These are phyloP conservation scores for Pollachius pollachius DNA, from an alignment of 2,113 vertebrate genomes.

Conservation along the genomic window DNA sequence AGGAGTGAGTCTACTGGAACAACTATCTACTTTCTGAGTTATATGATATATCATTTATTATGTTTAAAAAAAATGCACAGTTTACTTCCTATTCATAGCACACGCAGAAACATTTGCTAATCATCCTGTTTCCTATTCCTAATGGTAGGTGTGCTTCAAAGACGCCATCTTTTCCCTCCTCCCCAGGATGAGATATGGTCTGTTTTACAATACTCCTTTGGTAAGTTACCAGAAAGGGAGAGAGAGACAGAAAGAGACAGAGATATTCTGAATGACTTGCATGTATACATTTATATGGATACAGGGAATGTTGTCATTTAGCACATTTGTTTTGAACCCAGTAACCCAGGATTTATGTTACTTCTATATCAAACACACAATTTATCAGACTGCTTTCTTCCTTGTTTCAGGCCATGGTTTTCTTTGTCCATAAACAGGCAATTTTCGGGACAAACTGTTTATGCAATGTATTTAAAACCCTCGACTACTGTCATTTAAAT, in stretches of 20 bases:
- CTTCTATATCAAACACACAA: background rate
- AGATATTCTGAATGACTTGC: too few relatives aligned
- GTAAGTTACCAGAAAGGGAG: conserved; percentile 70
- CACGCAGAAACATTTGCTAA: too few relatives aligned
- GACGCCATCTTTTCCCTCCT: conserved; percentile 90
- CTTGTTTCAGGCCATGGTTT: conserved; percentile 10
- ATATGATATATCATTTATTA: too few relatives aligned
- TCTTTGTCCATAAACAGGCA: conserved; percentile 26
- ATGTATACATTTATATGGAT: conserved; percentile 2
- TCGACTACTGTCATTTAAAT: conserved; percentile 58
- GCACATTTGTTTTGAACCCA: conserved; percentile 1
- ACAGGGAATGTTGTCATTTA: background rate
- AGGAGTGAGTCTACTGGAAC: too few relatives aligned
- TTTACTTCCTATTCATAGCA: too few relatives aligned
- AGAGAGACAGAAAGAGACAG: background rate
- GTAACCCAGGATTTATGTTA: background rate
- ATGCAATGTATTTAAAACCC: conserved; percentile 40
- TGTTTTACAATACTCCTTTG: conserved; percentile 96
- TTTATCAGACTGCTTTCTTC: background rate
- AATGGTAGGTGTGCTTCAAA: conserved; percentile 88
- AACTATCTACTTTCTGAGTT: too few relatives aligned
- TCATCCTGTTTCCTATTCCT: too few relatives aligned
- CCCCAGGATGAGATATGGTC: conserved; percentile 93
- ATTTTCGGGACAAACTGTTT: conserved; percentile 45
- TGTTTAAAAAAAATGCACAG: too few relatives aligned